Base-by-base conservation (phyloP, 1,140 invertebrate species). In the Brachionus manjavacas region DNA sequence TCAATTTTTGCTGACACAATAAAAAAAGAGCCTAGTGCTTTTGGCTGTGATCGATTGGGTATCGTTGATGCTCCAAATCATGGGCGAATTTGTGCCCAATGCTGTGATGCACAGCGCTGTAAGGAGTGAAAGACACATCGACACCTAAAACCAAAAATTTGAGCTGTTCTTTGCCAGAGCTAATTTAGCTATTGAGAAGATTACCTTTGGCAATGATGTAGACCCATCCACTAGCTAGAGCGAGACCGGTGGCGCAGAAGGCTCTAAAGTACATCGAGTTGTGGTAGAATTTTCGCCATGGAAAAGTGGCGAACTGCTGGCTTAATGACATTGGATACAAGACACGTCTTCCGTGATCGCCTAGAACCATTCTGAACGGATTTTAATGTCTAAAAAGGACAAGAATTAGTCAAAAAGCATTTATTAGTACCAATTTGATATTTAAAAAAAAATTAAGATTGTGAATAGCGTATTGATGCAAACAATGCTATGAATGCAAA, bases 201-300 rank as follows among this genome's bases (percentile, higher is more conserved):
- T 46, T 76, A 81, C 79, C 79, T 81, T 68, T 60, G 12, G 35
- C 23, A 16, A 81, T 60, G 14, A 81, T 9, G 28, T 81, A 81
- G 12, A 55, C 52, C 79, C 79, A 81, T 28, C 79, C 79, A 14
- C 25, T 35, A 14, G 79, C 52, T 11, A 81, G 41, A 41, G 64
- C 52, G 1, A 81, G 52, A 68, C 79, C 52, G 43, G 79, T 81
- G 52, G 79, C 79, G 25, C 79, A 81, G 39, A 81, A 81, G 20
- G 79, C 31, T 81, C 79, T 60, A 46, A 81, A 81, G 52, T 81
- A 81, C 52, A 81, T 60, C 12, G 79, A 81, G 52, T 81, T 81
- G 11, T 39, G 11, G 64, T 81, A 81, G 20, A 64, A 43, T 68
- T 64, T 60, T 64, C 35, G 35, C 79, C 79, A 81, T 43, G 79